These are phyloP conservation scores for Volucella inanis DNA, from an alignment of 2,888 invertebrate genomes.

Conservation along the genomic window DNA sequence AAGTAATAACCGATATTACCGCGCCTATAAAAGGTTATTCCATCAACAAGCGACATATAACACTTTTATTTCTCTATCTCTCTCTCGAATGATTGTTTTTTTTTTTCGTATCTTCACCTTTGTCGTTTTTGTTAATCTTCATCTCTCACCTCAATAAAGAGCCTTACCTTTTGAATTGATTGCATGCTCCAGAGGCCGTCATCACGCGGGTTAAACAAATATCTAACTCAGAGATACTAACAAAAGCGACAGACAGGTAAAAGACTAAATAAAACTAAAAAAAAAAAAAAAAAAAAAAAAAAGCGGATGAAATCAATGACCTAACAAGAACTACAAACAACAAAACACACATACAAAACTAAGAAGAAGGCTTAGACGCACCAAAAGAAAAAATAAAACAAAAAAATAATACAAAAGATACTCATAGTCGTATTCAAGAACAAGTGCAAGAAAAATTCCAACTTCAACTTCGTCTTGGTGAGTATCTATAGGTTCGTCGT, in stretches of 20 bases:
- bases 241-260: conserved; percentile 67
- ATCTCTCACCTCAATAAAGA: conserved; percentile 57
- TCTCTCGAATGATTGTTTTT: conserved; percentile 17
- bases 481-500: background rate
- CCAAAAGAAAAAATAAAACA: conserved; percentile 19
- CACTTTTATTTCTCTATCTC: conserved; percentile 51
- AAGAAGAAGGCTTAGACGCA: background rate
- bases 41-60: conserved; percentile 45
- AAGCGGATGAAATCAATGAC: conserved; percentile 74
- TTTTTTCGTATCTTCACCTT: conserved; percentile 36
- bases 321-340: conserved; percentile 70
- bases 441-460: conserved; percentile 72
- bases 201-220: conserved; percentile 59
- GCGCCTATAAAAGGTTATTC: conserved; percentile 72
- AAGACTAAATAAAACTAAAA: conserved; percentile 49
- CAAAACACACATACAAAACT: background rate
- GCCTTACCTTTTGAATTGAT: conserved; percentile 47
- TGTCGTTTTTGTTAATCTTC: conserved; percentile 36
- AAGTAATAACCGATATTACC: conserved; percentile 75
- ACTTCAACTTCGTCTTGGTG: conserved; percentile 13
- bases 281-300: conserved; percentile 17
- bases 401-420: conserved; percentile 28
- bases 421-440: conserved; percentile 28
- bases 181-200: conserved; percentile 60
- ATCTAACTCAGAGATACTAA: conserved; percentile 51